Base-by-base conservation (phyloP, 64 coral and sea anemone species). In the Montipora efflorescens region DNA sequence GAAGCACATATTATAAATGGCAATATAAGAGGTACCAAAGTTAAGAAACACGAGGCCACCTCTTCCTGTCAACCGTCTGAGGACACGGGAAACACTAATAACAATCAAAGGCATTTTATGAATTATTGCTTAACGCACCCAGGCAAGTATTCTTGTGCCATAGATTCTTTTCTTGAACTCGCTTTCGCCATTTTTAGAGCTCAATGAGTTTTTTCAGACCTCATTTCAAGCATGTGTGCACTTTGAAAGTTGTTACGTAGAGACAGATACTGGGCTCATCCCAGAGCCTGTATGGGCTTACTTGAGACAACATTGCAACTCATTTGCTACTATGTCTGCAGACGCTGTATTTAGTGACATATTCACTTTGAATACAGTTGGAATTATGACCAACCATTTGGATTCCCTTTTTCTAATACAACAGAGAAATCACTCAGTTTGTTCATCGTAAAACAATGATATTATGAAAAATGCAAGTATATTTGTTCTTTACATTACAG, bases 1-100 rank as follows among this genome's bases (percentile, higher is more conserved):
- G 75, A 90, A 70, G 57, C 76, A 53, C 88, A 90, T 79, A 79
- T 90, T 90, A 23, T 90, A 79, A 90, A 90, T 79, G 88, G 76
- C 16, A 90, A 90, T 75, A 90, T 90, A 25, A 69, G 7, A 43
- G 74, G 22, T 25, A 13, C 21, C 43, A 11, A 76, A 20, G 28
- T 74, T 22, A 74, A 74, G 70, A 76, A 76, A 9, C 11, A 76
- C 28, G 13, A 76, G 74, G 74, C 74, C 74, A 76, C 74, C 74
- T 76, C 74, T 76, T 76, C 74, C 74, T 43, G 12, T 76, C 74
- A 76, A 76, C 74, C 51, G 51, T 53, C 51, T 7, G 51, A 53
- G 51, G 51, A 53, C 51, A 53, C 51, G 8, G 51, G 1, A 9
- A 53, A 53, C 51, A 53, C 51, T 53, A 53, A 53, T 53, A 53